Conservation (phyloP, 2,113 vertebrate genomes). For the Dendrocopos noguchii region DNA sequence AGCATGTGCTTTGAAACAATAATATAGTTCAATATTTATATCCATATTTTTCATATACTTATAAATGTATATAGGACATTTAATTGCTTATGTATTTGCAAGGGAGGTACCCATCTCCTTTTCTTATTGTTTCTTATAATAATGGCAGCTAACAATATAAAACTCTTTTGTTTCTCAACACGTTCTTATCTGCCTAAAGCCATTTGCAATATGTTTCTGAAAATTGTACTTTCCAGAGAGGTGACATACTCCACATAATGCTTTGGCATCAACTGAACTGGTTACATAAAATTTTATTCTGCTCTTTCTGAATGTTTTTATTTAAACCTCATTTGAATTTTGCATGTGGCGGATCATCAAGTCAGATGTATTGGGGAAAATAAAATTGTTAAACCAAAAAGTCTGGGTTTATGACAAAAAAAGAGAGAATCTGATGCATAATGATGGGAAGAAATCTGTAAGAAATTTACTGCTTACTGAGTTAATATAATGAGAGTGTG, state of each 20-base stretch:
- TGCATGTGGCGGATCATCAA: constrained; percentile 30
- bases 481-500: neutral
- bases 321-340: constrained; percentile 61
- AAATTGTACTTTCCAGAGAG: constrained; percentile 3
- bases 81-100: neutral
- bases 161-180: neutral
- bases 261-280: constrained; percentile 32
- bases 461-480: constrained; percentile 10
- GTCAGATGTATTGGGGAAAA: constrained; percentile 51
- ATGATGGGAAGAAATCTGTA: constrained; percentile 31
- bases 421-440: neutral
- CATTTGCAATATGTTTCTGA: constrained; percentile 38
- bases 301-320: constrained; percentile 14
- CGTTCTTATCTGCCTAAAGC: constrained; percentile 5
- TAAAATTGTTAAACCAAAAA: constrained; percentile 27
- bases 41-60: neutral
- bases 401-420: neutral
- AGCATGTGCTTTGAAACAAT: neutral
- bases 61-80: neutral
- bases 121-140: neutral
- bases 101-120: neutral
- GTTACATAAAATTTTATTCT: constrained; percentile 39
- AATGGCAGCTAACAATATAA: neutral
- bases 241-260: neutral
- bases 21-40: neutral